Evolutionary conservation across 1,140 invertebrate species (phyloP).

Genomic region (Lasioglossum albipes): DNA sequence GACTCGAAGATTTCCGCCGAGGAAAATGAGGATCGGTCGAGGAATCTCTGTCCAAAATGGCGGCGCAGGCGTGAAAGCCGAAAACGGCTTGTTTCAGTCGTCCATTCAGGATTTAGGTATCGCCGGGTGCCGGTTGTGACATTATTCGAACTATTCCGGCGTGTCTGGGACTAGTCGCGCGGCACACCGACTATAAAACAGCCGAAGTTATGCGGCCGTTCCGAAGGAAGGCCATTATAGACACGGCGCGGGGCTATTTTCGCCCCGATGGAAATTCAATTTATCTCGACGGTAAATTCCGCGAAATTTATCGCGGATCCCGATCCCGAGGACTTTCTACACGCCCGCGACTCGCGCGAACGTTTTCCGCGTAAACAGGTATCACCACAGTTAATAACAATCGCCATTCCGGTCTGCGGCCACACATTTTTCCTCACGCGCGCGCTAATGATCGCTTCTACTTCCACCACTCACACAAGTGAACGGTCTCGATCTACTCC

Average conservation of each 20-base stretch:
- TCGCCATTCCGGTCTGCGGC: not conserved
- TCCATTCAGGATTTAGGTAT: slow-evolving; percentile 1
- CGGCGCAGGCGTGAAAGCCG: not conserved
- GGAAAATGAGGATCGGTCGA: not conserved
- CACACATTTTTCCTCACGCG: not conserved
- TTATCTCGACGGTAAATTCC: slow-evolving; percentile 21
- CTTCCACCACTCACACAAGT: no score
- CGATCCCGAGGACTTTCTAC: slow-evolving; percentile 14
- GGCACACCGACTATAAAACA: slow-evolving; percentile 15
- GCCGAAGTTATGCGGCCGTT: slow-evolving; percentile 14
- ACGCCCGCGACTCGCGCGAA: not conserved
- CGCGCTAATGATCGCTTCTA: slow-evolving; percentile 9
- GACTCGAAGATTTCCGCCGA: no score
- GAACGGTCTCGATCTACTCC: no score
- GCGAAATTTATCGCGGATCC: slow-evolving; percentile 19
- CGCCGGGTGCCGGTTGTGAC: not conserved
- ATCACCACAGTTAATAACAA: slow-evolving; percentile 14
- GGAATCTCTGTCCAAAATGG: not conserved
- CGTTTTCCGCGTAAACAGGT: slow-evolving; percentile 7
- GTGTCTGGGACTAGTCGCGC: slow-evolving; percentile 1
- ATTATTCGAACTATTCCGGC: not conserved
- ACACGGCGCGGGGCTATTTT: slow-evolving; percentile 12
- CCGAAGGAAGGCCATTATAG: slow-evolving; percentile 5
- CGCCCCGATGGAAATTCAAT: slow-evolving; percentile 21
- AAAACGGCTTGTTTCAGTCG: not conserved